Evolutionary conservation across 2,113 vertebrate species (phyloP).

Genomic region (Pachycephala philippinensis): DNA sequence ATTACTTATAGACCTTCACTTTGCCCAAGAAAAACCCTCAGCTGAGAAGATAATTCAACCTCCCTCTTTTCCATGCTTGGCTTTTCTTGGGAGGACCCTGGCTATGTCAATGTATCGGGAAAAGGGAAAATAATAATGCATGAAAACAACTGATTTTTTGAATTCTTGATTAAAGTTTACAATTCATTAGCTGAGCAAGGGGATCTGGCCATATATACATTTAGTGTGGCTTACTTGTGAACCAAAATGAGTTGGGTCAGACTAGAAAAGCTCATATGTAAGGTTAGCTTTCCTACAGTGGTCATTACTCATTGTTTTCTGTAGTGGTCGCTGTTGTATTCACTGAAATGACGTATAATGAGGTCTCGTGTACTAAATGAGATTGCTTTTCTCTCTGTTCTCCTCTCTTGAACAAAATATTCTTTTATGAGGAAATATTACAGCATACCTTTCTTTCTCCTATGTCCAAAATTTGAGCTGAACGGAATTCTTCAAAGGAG

Average conservation of each 20-base stretch:
- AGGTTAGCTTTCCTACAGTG: neutral
- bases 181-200: neutral
- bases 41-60: neutral
- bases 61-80: neutral
- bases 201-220: neutral
- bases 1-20: neutral
- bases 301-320: neutral
- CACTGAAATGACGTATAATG: neutral
- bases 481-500: neutral
- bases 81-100: neutral
- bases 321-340: neutral
- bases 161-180: neutral
- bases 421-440: neutral
- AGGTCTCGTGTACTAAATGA: neutral
- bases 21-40: neutral
- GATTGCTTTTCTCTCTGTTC: neutral
- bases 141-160: neutral
- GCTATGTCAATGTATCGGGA: neutral
- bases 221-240: neutral
- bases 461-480: neutral
- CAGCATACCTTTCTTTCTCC: neutral
- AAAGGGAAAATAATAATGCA: neutral
- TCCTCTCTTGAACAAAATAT: neutral
- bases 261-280: neutral
- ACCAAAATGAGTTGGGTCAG: neutral